These are phyloP conservation scores for Bufotes viridis DNA, from an alignment of 2,797 vertebrate species.

Conservation along the genomic window DNA sequence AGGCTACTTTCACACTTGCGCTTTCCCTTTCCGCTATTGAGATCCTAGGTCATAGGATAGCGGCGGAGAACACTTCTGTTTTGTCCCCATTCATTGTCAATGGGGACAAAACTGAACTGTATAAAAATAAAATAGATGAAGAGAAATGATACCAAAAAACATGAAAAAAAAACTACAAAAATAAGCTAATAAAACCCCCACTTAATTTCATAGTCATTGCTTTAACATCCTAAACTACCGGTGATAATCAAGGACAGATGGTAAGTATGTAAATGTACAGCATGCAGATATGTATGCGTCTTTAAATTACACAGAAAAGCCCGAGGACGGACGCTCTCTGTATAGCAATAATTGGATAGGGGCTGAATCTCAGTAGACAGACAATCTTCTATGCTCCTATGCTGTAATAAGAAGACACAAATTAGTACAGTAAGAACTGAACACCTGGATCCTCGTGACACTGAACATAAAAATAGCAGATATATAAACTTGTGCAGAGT, in stretches of 20 bases:
- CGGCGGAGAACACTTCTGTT: too few relatives aligned
- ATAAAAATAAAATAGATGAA: too few relatives aligned
- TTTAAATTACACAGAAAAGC: conserved; percentile 11
- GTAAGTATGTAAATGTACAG: conserved; percentile 22
- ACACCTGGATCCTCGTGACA: conserved; percentile 5
- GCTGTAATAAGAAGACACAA: conserved; percentile 37
- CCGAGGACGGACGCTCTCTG: not conserved
- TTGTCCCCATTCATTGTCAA: too few relatives aligned
- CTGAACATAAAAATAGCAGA: conserved; percentile 16
- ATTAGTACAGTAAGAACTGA: conserved; percentile 33
- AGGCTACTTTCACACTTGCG: too few relatives aligned
- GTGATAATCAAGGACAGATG: conserved; percentile 39
- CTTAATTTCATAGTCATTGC: not conserved
- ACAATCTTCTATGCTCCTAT: not conserved
- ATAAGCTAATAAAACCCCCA: not conserved
- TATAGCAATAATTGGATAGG: conserved; percentile 23
- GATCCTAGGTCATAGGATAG: too few relatives aligned
- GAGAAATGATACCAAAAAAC: not conserved
- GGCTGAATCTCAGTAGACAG: conserved; percentile 39
- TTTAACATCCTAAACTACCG: not conserved
- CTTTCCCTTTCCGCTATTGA: too few relatives aligned
- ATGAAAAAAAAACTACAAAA: not conserved
- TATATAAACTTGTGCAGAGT: not conserved
- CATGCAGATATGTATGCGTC: conserved; percentile 20
- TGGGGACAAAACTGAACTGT: too few relatives aligned